Evolutionary conservation across 2,113 vertebrate genomes (phyloP), one percentile per base, ranked within the genome.

Genomic region (Bujurquina vittata): DNA sequence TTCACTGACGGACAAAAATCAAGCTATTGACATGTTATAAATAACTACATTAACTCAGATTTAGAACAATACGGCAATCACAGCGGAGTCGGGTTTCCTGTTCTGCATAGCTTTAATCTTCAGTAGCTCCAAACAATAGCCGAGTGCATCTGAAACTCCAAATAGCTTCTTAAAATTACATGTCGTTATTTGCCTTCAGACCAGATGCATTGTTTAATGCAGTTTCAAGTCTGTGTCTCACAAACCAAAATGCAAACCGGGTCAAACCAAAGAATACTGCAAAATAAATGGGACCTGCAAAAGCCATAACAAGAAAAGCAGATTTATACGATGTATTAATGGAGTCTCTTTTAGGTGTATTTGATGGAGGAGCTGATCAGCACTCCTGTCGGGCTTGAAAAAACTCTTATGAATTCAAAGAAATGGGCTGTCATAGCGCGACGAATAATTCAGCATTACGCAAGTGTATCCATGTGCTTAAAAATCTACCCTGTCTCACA

Each of bases 391-490:
- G 5, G 56, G 15, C 20, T 83, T 33, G 7, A 59, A 69, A 35
- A 57, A 76, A 77, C 33, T 43, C 57, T 49, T 52, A 67, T 80
- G 58, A 77, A 81, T n/a, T 78, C n/a, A 83, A 59, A 80, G 35
- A 62, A 26, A 49, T 31, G n/a, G 11, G 67, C 55, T 86, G 74
- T 75, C 84, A 79, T 57, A 85, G 75, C 57, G 65, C 26, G 79
- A 84, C 80, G 49, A 80, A 81, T 83, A 74, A 69, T 83, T 83
- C 58, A 29, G 14, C 78, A 59, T 85, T 75, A 76, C 58, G 58
- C 40, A 78, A 60, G n/a, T 75, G 22, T 79, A 80, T 88, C 77
- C 54, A 46, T 46, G 31, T 75, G 59, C 43, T 76, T 87, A 58
- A 85, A 69, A 90, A 56, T 33, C 79, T 79, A 26, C 63, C 58